These are phyloP conservation scores for Prunella himalayana DNA, from an alignment of 2,113 vertebrate genomes.

Conservation along the genomic window DNA sequence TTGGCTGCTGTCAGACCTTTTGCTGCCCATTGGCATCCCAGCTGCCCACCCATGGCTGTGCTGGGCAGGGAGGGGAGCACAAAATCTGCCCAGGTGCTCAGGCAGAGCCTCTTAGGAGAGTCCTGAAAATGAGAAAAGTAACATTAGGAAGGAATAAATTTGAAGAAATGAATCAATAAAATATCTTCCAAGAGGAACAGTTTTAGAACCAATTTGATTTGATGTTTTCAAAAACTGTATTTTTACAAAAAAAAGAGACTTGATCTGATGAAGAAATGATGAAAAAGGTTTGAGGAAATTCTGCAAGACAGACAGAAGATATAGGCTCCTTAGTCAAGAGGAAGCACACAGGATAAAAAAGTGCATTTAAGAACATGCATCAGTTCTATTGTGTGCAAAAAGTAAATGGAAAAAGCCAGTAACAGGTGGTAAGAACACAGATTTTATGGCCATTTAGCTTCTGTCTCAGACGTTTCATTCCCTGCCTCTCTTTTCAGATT, in stretches of 20 bases:
- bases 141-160: not conserved
- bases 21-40: not conserved
- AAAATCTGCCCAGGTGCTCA: not conserved
- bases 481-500: constrained; percentile 46
- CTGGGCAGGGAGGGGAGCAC: not conserved
- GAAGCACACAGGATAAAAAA: not conserved
- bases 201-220: not conserved
- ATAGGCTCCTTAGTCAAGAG: not conserved
- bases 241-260: not conserved
- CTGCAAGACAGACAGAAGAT: not conserved
- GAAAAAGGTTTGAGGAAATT: not conserved
- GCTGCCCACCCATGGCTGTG: not conserved
- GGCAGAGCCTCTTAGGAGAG: not conserved
- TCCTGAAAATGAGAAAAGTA: not conserved
- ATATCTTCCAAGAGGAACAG: not conserved
- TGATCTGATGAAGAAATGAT: not conserved
- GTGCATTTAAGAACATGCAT: not conserved
- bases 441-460: not conserved
- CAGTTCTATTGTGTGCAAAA: not conserved
- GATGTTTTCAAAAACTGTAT: not conserved
- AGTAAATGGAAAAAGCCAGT: not conserved
- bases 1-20: not conserved
- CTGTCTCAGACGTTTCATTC: not conserved
- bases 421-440: not conserved
- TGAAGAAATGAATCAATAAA: not conserved